A percentile compares a stretch with the other conserved stretches of the same genome.
phyloP scores from a whole-genome alignment of 2,113 vertebrate genomes.

The Brachyistius frenatus region DNA sequence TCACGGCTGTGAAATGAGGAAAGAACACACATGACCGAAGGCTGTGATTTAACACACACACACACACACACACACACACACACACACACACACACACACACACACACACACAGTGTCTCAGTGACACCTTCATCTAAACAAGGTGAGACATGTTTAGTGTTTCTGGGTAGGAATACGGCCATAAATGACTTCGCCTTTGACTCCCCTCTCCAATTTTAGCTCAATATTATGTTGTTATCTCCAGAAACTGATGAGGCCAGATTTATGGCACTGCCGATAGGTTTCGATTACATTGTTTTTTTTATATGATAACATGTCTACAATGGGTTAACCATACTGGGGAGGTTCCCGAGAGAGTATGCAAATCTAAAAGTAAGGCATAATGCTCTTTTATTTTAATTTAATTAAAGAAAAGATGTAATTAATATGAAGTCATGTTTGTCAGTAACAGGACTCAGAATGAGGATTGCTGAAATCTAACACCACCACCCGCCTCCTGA shows the following conservation, averaged over 20 bases:
- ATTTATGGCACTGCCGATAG: neutral
- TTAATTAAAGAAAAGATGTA: no score
- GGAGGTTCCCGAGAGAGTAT: no score
- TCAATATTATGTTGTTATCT: neutral
- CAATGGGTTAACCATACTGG: no score
- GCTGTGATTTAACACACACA: conserved; percentile 22
- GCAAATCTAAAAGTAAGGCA: no score
- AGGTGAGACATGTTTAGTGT: conserved; percentile 34
- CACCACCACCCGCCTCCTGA: conserved; percentile 4
- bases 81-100: neutral
- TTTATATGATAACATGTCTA: neutral
- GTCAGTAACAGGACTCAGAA: neutral
- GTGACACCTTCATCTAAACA: neutral
- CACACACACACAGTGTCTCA: conserved; percentile 2
- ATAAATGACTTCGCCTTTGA: neutral
- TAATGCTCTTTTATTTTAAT: no score
- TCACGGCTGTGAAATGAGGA: conserved; percentile 14
- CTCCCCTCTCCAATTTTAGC: neutral
- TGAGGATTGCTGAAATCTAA: neutral
- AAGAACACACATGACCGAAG: conserved; percentile 34
- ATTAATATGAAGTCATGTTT: no score
- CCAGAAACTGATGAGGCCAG: neutral
- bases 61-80: neutral
- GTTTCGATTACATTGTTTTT: conserved; percentile 6
- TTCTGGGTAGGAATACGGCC: conserved; percentile 11